phyloP scores from a whole-genome alignment of 53 echinoderm and acorn worm genomes.

The Echinometra lucunter region DNA sequence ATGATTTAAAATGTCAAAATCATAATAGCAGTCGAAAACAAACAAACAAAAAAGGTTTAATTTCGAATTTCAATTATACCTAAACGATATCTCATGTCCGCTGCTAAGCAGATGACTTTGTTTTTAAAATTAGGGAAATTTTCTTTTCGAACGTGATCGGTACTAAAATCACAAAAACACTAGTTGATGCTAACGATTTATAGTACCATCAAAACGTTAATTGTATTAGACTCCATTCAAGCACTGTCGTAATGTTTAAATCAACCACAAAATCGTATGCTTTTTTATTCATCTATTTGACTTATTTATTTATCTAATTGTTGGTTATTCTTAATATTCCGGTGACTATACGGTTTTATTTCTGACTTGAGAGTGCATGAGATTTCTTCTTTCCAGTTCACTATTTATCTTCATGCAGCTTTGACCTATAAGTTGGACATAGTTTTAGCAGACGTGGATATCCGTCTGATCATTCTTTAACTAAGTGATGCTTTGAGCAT shows the following conservation, averaged over 20 bases:
- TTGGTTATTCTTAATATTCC: no score
- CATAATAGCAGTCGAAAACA: no score
- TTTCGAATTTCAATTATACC: neutral
- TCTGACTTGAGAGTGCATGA: neutral
- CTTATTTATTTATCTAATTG: no score
- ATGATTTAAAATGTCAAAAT: neutral
- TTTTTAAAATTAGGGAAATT: neutral
- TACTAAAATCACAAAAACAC: no score
- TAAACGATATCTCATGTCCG: neutral
- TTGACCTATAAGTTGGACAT: neutral
- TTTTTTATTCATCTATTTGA: no score
- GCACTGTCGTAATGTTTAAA: neutral
- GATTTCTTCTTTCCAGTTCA: neutral
- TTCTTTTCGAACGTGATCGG: neutral
- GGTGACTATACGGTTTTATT: no score
- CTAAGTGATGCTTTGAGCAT: constrained; percentile 26
- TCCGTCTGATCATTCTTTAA: neutral
- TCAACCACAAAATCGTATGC: neutral
- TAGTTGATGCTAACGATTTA: neutral
- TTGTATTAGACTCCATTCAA: neutral
- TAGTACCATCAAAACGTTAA: neutral
- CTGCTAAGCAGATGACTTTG: neutral
- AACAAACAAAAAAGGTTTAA: no score
- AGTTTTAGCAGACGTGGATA: neutral
- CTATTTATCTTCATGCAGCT: neutral